Conservation (phyloP, 2,888 invertebrate species). For the Ephialtes manifestator region DNA sequence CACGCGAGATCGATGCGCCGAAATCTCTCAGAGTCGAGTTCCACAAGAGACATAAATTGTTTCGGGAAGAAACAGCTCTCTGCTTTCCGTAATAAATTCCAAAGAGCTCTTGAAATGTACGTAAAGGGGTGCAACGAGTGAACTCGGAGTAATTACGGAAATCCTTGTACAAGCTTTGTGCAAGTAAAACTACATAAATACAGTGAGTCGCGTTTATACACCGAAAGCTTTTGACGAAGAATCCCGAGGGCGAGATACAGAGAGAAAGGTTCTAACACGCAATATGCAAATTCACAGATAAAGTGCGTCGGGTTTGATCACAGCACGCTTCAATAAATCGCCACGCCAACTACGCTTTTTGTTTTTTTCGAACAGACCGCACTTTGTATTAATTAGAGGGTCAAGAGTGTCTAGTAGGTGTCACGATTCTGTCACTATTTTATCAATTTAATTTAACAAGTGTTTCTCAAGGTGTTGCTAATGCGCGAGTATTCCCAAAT, state of each 20-base stretch:
- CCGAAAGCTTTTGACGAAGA: slow-evolving; percentile 48
- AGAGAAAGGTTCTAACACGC: slow-evolving; percentile 73
- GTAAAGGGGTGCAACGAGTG: slow-evolving; percentile 16
- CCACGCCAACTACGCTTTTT: slow-evolving; percentile 73
- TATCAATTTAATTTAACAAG: slow-evolving; percentile 58
- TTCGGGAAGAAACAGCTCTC: slow-evolving; percentile 53
- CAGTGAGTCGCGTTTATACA: slow-evolving; percentile 27
- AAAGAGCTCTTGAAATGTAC: slow-evolving; percentile 17
- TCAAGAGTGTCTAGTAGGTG: slow-evolving; percentile 55
- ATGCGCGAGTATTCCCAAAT: background rate
- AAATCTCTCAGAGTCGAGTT: slow-evolving; percentile 53
- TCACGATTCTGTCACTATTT: slow-evolving; percentile 53
- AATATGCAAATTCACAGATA: slow-evolving; percentile 80
- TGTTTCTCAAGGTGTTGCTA: slow-evolving; percentile 13
- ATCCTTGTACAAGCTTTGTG: slow-evolving; percentile 62
- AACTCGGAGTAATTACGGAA: slow-evolving; percentile 60
- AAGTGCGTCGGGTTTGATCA: slow-evolving; percentile 73
- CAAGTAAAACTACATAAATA: slow-evolving; percentile 55
- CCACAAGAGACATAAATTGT: slow-evolving; percentile 59
- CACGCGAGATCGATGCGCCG: slow-evolving; percentile 68
- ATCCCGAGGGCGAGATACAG: slow-evolving; percentile 25
- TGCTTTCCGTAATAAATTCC: slow-evolving; percentile 34
- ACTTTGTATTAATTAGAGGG: slow-evolving; percentile 72
- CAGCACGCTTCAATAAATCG: slow-evolving; percentile 75
- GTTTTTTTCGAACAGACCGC: slow-evolving; percentile 48